Conservation (phyloP, 2,113 vertebrate species). For the Tursiops truncatus region DNA sequence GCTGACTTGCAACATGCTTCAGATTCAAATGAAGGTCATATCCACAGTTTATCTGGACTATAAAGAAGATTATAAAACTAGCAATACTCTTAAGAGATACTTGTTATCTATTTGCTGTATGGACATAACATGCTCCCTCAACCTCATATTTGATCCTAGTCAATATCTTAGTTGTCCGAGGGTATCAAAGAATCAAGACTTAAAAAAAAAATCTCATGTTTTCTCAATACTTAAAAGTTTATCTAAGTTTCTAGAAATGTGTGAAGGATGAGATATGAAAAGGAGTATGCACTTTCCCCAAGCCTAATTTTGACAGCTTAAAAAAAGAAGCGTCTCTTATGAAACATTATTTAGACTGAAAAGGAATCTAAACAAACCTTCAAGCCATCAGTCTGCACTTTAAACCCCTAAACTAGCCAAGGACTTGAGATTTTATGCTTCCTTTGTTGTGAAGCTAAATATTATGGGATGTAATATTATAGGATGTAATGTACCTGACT, state of each 20-base stretch:
- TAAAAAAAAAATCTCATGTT: not conserved
- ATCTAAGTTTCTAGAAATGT: not conserved
- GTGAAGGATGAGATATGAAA: not conserved
- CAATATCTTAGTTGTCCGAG: not conserved
- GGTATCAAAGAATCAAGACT: not conserved
- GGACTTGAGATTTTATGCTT: not conserved
- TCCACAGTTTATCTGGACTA: not conserved
- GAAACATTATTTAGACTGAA: conserved; percentile 19
- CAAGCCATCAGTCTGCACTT: not conserved
- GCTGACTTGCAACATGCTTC: not conserved
- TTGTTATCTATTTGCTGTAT: not conserved
- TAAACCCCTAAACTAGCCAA: not conserved
- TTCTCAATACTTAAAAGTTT: conserved; percentile 23
- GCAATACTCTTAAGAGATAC: not conserved
- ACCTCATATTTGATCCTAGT: not conserved
- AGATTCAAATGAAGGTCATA: conserved; percentile 34
- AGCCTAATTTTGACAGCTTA: not conserved
- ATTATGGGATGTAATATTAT: not conserved
- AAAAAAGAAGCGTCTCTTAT: not conserved
- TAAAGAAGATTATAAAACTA: not conserved
- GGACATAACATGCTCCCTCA: not conserved
- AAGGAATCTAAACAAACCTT: not conserved
- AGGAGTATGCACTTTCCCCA: not conserved
- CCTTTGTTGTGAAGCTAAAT: not conserved
- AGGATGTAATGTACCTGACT: not conserved